Evolutionary conservation across 1,140 invertebrate genomes (phyloP).

Genomic region (Drosophila malerkotliana): DNA sequence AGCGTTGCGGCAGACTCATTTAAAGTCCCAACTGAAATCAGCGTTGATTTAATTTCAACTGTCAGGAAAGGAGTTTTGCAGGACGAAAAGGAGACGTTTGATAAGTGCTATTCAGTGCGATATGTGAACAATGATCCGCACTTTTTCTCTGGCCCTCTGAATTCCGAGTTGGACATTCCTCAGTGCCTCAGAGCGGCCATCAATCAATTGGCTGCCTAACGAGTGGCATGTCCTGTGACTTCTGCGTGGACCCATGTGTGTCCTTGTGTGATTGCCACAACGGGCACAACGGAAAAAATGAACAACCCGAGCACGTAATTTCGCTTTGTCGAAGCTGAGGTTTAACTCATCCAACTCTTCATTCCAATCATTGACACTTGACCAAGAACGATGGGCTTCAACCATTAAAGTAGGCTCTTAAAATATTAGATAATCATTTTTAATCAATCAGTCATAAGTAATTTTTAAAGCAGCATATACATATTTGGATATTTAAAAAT

Average conservation of each 20-base stretch:
- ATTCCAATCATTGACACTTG: slow-evolving; percentile 45
- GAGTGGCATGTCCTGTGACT: slow-evolving; percentile 50
- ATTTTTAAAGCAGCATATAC: not conserved
- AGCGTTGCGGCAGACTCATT: slow-evolving; percentile 33
- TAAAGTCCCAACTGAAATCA: slow-evolving; percentile 64
- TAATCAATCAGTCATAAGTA: not conserved
- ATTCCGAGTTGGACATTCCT: slow-evolving; percentile 51
- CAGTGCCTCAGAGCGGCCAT: slow-evolving; percentile 51
- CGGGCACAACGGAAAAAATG: slow-evolving; percentile 12
- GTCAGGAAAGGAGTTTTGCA: slow-evolving; percentile 26
- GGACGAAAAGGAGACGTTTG: slow-evolving; percentile 47
- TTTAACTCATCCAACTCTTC: slow-evolving; percentile 38
- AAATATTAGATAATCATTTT: slow-evolving; percentile 1
- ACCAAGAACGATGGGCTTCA: slow-evolving; percentile 63
- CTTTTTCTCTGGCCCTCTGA: slow-evolving; percentile 25
- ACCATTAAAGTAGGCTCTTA: not conserved
- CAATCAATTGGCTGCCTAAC: slow-evolving; percentile 76
- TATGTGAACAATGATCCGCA: slow-evolving; percentile 16
- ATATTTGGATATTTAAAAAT: not conserved
- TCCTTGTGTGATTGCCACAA: not conserved
- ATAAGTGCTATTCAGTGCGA: slow-evolving; percentile 72
- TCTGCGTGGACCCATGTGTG: slow-evolving; percentile 19
- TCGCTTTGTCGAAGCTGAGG: slow-evolving; percentile 47
- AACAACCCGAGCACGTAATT: slow-evolving; percentile 60
- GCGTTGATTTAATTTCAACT: slow-evolving; percentile 65